phyloP scores from a whole-genome alignment of 1,140 invertebrate genomes.

The Diabrotica undecimpunctata region DNA sequence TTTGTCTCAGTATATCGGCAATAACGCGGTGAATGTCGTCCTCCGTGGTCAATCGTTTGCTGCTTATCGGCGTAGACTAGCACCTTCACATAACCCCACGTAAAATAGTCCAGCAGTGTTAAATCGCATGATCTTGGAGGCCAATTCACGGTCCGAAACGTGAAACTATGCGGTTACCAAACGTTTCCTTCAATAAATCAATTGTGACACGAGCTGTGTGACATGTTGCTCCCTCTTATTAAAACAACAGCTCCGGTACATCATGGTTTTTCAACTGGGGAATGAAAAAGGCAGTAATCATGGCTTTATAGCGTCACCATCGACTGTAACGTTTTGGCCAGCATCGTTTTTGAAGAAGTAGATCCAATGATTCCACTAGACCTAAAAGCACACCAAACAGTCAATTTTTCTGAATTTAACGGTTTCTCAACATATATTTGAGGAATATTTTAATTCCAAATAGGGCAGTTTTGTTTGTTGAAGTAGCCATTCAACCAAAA shows the following conservation, averaged over 20 bases:
- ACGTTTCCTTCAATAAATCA: neutral
- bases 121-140: no score
- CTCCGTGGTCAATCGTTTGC: neutral
- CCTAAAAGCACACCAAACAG: neutral
- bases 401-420: neutral
- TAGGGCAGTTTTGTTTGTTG: neutral
- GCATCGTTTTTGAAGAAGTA: neutral
- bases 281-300: neutral
- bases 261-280: neutral
- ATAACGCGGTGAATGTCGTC: no score
- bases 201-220: neutral
- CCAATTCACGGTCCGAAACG: no score
- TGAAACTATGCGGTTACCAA: neutral
- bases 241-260: neutral
- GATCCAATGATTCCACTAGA: neutral
- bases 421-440: neutral
- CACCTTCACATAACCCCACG: neutral
- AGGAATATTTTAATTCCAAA: neutral
- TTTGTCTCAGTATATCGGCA: no score
- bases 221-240: neutral
- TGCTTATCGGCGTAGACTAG: neutral
- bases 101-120: neutral
- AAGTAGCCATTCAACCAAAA: neutral
- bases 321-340: neutral
- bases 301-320: neutral